Base-by-base conservation (phyloP, 2,113 vertebrate genomes). In the Leucopsar rothschildi region DNA sequence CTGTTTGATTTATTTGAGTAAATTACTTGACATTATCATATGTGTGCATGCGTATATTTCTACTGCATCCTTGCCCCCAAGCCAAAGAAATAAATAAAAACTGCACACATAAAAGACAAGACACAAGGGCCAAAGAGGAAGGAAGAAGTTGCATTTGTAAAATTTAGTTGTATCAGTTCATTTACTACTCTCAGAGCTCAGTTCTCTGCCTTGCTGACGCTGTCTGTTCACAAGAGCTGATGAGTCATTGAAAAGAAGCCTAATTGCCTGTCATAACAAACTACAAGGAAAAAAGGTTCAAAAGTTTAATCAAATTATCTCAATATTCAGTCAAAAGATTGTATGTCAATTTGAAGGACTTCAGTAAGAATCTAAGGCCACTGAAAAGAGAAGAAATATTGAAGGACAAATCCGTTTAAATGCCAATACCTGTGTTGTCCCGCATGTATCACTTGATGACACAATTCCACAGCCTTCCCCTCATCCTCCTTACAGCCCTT, bases 381-480 rank as follows among this genome's bases (percentile, higher is more conserved):
- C 64, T 83, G 68, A 59, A 65, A 82, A 61, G 49, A 88, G 42
- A 81, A 68, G 63, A 78, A 90, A 83, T 59, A 86, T 12, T 88
- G 76, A 92, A 88, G 31, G 56, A 70, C 56, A 88, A 88, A 68
- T 70, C 50, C 1, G 0, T 53, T 66, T 33, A 42, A 47, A 59
- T 33, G 27, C 18, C 22, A 24, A 4, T 15, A 20, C 37, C 25
- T 0, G 0, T 2, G 11, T 13, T 61, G 24, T 15, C 29, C 55
- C 19, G 20, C 3, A 5, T 0, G 3, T 27, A 21, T 40, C 39
- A 31, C 29, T 31, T 29, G n/a, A 29, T 0, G 3, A 6, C 16
- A 21, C 0, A 1, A 31, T 14, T 47, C 29, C n/a, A 11, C 22
- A 40, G 9, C 20, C 60, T 52, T 37, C 4, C 11, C 19, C 39